Evolutionary conservation across 2,888 invertebrate species (phyloP), one percentile per base, ranked within the genome.

Genomic region (Polydesmus complanatus): DNA sequence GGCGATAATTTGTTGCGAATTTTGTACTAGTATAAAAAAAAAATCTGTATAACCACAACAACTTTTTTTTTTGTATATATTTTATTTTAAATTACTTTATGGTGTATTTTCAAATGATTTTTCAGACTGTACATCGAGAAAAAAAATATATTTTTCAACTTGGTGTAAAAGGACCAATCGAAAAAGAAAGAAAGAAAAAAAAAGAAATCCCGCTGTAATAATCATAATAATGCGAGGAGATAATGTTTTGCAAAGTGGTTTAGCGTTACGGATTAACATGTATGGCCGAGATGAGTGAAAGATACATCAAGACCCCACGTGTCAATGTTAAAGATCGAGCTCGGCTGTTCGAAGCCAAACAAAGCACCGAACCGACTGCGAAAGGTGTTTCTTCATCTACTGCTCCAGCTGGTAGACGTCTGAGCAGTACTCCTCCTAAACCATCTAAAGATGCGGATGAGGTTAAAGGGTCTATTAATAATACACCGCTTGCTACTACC

Each of bases 321-420:
- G 59, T 59, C 23, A 59, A 53, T 27, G 59, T 59, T 37, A 27
- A 47, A 23, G 59, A 59, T 26, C 27, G 53, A 5, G 59, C 59
- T 11, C 27, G 59, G 27, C 27, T 21, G 19, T 59, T 59, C 37
- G 59, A 59, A 27, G 54, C 59, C 27, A 58, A 51, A n/a, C 37
- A 37, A 37, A 14, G 8, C 37, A 37, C 8, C 14, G 37, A 37
- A 8, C 8, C 37, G 5, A 14, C 37, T 14, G 37, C 37, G 8
- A 37, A 37, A 37, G 14, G 37, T 14, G 37, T 14, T 5, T 37
- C 37, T 8, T 37, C 37, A 14, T 8, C 37, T 5, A 14, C 37
- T 8, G 37, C 37, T 8, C 5, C 37, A 37, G 37, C 37, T 8
- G 48, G 18, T 14, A 19, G 21, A 22, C 37, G 56, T 47, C 23